Percentiles rank a stretch among this genome's conserved stretches.
phyloP scores from a whole-genome alignment of 2,113 vertebrate genomes.

The Oreochromis spilurus region DNA sequence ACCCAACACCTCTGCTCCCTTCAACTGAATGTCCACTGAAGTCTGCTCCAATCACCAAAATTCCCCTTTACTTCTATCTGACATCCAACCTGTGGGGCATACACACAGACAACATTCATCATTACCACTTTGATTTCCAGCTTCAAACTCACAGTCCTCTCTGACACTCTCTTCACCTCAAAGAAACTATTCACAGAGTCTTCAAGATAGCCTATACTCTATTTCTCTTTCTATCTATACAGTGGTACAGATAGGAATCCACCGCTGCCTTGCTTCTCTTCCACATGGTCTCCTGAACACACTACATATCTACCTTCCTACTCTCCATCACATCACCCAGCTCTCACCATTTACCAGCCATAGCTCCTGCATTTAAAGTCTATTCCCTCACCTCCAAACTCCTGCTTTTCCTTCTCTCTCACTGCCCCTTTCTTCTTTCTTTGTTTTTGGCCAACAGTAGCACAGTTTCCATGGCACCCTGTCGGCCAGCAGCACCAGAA shows the following conservation, averaged over 20 bases:
- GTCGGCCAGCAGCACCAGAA: background rate
- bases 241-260: background rate
- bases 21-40: background rate
- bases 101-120: background rate
- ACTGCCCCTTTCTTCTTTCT: background rate
- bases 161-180: background rate
- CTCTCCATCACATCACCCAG: background rate
- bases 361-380: background rate
- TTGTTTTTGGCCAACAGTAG: background rate
- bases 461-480: background rate
- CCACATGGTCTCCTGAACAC: background rate
- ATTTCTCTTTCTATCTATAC: background rate
- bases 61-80: background rate
- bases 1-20: background rate
- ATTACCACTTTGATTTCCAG: background rate
- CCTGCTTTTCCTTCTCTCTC: background rate
- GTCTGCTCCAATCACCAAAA: background rate
- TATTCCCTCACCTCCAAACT: background rate
- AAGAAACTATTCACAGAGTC: background rate
- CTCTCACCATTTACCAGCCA: background rate
- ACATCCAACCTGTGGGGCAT: background rate
- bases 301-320: background rate
- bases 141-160: background rate
- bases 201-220: background rate
- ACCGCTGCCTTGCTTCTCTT: background rate